phyloP scores from a whole-genome alignment of 2,113 vertebrate genomes.

The Dolichallabes microphthalmus region DNA sequence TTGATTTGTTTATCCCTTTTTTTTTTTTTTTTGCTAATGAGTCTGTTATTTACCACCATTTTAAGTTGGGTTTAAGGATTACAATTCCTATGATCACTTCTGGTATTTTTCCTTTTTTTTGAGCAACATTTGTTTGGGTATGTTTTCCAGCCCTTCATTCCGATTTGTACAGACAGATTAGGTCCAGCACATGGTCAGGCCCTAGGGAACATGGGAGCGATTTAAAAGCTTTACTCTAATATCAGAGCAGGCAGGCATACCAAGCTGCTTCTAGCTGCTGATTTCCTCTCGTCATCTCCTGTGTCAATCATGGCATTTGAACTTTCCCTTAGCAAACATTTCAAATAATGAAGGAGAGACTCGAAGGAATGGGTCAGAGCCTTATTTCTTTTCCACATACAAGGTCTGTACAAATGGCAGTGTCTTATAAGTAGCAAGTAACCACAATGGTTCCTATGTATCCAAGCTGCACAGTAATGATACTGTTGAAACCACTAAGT shows the following conservation, averaged over 20 bases:
- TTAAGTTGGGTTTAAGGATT: neutral
- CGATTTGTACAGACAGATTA: slow-evolving; percentile 2
- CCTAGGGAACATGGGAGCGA: neutral
- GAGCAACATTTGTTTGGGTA: neutral
- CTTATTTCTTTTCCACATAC: neutral
- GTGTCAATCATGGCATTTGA: slow-evolving; percentile 24
- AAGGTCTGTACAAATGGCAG: neutral
- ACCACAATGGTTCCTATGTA: neutral
- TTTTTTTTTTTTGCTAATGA: neutral
- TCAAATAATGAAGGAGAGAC: neutral
- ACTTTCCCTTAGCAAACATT: neutral
- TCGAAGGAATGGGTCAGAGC: neutral
- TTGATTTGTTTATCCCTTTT: neutral
- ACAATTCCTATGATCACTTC: neutral
- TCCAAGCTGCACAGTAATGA: neutral
- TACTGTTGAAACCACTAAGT: neutral
- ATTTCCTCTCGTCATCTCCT: slow-evolving; percentile 25
- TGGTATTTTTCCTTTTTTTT: neutral
- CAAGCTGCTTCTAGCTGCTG: slow-evolving; percentile 2
- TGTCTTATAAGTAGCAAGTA: neutral
- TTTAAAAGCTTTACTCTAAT: slow-evolving; percentile 15
- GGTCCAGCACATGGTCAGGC: neutral
- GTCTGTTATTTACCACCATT: neutral
- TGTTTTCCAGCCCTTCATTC: neutral
- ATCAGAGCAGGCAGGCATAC: neutral